Evolutionary conservation across 1,140 invertebrate genomes (phyloP).

Genomic region (Magallana angulata): DNA sequence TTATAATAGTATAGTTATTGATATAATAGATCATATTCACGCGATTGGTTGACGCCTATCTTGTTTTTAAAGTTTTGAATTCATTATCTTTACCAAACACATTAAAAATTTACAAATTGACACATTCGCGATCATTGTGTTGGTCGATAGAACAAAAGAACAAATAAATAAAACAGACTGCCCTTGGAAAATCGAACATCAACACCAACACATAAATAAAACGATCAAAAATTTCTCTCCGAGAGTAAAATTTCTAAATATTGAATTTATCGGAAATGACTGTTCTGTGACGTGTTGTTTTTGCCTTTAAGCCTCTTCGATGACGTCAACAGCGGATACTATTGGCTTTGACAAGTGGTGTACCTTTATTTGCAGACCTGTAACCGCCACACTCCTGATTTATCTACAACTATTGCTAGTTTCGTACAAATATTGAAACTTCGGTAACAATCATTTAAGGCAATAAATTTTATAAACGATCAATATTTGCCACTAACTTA

Average conservation of each 20-base stretch:
- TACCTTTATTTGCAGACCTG: neutral
- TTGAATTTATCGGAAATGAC: neutral
- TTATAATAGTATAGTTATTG: no score
- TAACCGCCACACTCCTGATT: neutral
- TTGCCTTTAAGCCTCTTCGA: neutral
- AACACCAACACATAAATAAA: no score
- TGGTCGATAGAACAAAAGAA: no score
- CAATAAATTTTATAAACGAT: conserved; percentile 1
- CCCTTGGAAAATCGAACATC: no score
- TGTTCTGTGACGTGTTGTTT: neutral
- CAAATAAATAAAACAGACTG: no score
- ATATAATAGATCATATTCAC: no score
- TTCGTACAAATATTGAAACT: neutral
- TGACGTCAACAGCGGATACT: neutral
- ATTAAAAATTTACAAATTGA: no score
- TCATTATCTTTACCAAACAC: no score
- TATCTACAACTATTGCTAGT: neutral
- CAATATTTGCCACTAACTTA: neutral
- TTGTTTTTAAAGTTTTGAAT: no score
- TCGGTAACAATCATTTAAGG: neutral
- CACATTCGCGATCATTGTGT: no score
- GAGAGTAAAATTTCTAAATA: conserved; percentile 8
- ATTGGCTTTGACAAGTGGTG: neutral
- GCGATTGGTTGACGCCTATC: no score
- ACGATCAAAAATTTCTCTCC: no score